Base-by-base conservation (phyloP, 2,888 invertebrate genomes). In the Lathronympha strigana region DNA sequence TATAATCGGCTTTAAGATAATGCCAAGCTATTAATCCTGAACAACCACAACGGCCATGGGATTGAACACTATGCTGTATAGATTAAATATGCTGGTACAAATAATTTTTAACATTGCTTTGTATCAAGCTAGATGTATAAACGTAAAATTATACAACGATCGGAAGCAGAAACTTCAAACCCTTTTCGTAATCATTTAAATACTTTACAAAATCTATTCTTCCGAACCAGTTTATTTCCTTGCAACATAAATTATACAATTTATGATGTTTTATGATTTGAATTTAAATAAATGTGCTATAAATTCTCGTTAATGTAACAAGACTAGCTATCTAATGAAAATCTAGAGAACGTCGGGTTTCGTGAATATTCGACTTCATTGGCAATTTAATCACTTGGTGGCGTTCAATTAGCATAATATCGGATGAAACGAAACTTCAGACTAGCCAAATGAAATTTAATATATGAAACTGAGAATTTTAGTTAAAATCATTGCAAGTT, bases 251-350 rank as follows among this genome's bases (percentile, higher is more conserved):
- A 64, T 64, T 64, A 60, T 38, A 51, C 51, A 66, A 66, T 54
- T 55, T 66, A 61, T 66, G 66, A 66, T 54, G 47, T 66, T 66
- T 66, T 60, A 66, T 66, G 66, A 66, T 66, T 66, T 28, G 66
- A 66, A 66, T 66, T 66, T 66, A 66, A 66, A 66, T 66, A 66
- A 66, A 54, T 61, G 60, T 54, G 54, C 66, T 40, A 66, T 66
- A 66, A 66, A 66, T 66, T 61, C 23, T 38, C 60, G 38, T 61
- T 66, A 66, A 66, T 66, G 66, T 66, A 66, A 66, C 63, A 45
- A 64, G 63, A 64, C 53, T 61, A 47, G 66, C 60, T 66, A 66
- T 64, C 64, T 66, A 54, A 66, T 66, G 60, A 66, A 61, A 66
- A 66, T 66, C 66, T 66, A 66, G 66, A 66, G 66, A 61, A 61